These are phyloP conservation scores for Colostygia pectinataria DNA, from an alignment of 2,888 invertebrate genomes.

Conservation along the genomic window DNA sequence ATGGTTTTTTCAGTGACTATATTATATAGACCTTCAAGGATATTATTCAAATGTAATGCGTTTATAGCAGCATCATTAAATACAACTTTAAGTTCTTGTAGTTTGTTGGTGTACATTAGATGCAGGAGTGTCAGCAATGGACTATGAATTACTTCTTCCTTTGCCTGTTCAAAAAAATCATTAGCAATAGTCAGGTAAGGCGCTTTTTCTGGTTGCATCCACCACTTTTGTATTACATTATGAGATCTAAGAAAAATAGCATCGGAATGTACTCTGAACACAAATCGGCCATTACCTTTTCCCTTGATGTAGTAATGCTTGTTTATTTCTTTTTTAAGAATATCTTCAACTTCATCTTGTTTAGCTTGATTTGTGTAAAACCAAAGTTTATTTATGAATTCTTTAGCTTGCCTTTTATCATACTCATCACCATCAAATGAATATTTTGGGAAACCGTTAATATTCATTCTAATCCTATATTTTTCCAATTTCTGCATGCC, in stretches of 20 bases:
- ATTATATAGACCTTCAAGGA: conserved; percentile 32
- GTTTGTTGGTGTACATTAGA: conserved; percentile 42
- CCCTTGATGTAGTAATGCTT: conserved; percentile 37
- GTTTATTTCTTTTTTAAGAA: conserved; percentile 44
- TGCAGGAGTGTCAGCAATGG: conserved; percentile 45
- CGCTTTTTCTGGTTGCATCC: conserved; percentile 42
- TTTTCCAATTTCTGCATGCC: conserved; percentile 14
- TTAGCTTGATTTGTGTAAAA: conserved; percentile 51
- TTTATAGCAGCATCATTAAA: conserved; percentile 35
- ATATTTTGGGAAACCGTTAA: conserved; percentile 43
- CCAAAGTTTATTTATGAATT: conserved; percentile 47
- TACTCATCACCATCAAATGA: conserved; percentile 39
- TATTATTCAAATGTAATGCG: conserved; percentile 32
- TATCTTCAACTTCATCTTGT: conserved; percentile 43
- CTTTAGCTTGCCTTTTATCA: conserved; percentile 40
- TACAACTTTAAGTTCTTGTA: conserved; percentile 40
- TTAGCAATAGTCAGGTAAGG: conserved; percentile 41
- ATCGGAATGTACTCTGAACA: conserved; percentile 46
- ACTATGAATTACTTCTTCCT: conserved; percentile 44
- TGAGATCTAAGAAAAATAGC: conserved; percentile 51
- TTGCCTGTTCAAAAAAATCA: conserved; percentile 43
- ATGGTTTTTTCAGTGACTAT: conserved; percentile 38
- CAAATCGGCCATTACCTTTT: conserved; percentile 36
- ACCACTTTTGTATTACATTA: conserved; percentile 54
- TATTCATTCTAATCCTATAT: conserved; percentile 39